Percentiles rank a stretch among this genome's conserved stretches.
These are phyloP conservation scores for Drosophila neoperkinsi DNA, from an alignment of 2,888 invertebrate species.

Conservation along the genomic window DNA sequence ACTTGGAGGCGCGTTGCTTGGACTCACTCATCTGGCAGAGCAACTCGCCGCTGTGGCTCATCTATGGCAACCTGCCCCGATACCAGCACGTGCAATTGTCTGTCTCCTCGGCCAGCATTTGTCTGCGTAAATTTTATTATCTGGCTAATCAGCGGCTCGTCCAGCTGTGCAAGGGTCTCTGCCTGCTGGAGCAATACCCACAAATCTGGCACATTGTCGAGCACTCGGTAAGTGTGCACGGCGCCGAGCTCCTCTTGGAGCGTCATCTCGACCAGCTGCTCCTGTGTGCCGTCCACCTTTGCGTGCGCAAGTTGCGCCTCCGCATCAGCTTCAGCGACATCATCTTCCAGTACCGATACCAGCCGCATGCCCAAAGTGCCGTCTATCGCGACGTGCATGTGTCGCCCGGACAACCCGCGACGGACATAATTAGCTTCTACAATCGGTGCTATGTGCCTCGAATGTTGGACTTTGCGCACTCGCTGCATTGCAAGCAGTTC, in stretches of 20 bases:
- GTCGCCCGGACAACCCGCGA: conserved; percentile 4
- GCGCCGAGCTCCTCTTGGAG: conserved; percentile 37
- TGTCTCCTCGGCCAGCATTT: conserved; percentile 39
- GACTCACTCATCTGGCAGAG: conserved; percentile 55
- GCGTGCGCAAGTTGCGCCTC: conserved; percentile 22
- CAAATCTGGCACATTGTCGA: conserved; percentile 62
- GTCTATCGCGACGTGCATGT: conserved; percentile 52
- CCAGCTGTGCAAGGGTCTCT: conserved; percentile 45
- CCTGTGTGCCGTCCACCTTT: conserved; percentile 63
- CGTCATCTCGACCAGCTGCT: conserved; percentile 66
- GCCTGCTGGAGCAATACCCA: conserved; percentile 29
- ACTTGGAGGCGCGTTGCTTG: conserved; percentile 56
- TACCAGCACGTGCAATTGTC: conserved; percentile 29
- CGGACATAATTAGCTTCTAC: conserved; percentile 64
- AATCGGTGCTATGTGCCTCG: conserved; percentile 50
- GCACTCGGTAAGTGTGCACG: conserved; percentile 52
- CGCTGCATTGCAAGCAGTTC: conserved; percentile 20
- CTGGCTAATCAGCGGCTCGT: conserved; percentile 50
- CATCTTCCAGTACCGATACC: conserved; percentile 58
- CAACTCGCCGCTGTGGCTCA: conserved; percentile 58
- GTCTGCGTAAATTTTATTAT: conserved; percentile 68
- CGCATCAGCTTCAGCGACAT: conserved; percentile 52
- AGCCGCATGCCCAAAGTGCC: conserved; percentile 42
- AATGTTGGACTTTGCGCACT: conserved; percentile 36
- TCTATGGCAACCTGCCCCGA: conserved; percentile 30